Conservation (phyloP, 2,888 invertebrate species). For the Chloroclystis v-ata region DNA sequence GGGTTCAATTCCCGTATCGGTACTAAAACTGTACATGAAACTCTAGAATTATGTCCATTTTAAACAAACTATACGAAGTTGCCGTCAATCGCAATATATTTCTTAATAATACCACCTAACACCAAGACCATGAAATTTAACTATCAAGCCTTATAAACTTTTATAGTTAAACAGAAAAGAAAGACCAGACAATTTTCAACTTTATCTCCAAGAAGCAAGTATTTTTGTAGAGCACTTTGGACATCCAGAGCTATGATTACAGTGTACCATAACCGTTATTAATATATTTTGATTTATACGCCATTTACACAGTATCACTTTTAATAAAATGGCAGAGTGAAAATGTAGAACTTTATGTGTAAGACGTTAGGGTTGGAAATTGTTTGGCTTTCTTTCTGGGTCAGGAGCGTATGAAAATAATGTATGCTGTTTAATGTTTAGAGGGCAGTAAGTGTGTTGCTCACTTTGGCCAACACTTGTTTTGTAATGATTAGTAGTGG, state of each 20-base stretch:
- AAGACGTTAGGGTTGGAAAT: conserved; percentile 9
- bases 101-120: neutral
- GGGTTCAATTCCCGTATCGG: no score
- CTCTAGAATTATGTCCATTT: no score
- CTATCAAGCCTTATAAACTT: neutral
- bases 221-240: neutral
- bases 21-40: no score
- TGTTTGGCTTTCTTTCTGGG: conserved; percentile 18
- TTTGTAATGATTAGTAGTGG: neutral
- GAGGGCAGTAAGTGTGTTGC: conserved; percentile 19
- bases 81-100: no score
- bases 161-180: neutral
- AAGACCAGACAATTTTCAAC: neutral
- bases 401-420: conserved; percentile 22
- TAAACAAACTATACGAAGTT: no score
- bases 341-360: neutral
- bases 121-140: neutral
- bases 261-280: conserved; percentile 1
- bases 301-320: conserved; percentile 13
- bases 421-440: conserved; percentile 18
- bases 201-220: neutral
- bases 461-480: conserved; percentile 20
- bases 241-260: neutral
- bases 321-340: conserved; percentile 12
- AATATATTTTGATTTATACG: conserved; percentile 9